These are phyloP conservation scores for Diabrotica balteata DNA, from an alignment of 2,888 invertebrate species.

Conservation along the genomic window DNA sequence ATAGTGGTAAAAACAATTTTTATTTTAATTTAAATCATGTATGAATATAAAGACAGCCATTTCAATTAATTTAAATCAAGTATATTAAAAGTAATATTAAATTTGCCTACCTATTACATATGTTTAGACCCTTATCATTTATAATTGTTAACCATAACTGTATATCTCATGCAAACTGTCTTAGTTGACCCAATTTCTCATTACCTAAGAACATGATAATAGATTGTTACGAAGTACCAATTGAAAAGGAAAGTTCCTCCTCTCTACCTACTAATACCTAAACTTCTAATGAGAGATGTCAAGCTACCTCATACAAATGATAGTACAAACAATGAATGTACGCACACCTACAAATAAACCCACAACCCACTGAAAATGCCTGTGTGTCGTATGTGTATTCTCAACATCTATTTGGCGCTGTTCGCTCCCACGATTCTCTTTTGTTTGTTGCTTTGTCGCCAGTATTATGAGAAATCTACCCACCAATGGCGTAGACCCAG, in stretches of 20 bases:
- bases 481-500: background rate
- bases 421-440: slow-evolving; percentile 2
- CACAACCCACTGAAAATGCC: slow-evolving; percentile 5
- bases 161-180: too few species aligned
- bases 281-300: background rate
- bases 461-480: background rate
- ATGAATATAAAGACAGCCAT: too few species aligned
- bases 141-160: too few species aligned
- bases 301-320: background rate
- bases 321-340: slow-evolving; percentile 1
- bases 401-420: background rate
- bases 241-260: background rate
- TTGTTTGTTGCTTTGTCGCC: slow-evolving; percentile 2
- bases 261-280: background rate
- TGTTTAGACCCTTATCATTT: too few species aligned
- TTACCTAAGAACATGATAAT: background rate
- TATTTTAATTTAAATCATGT: too few species aligned
- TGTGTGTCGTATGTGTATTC: background rate
- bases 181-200: background rate
- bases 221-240: background rate
- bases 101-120: too few species aligned
- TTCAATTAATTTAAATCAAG: too few species aligned
- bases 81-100: too few species aligned
- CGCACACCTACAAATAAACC: background rate
- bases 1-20: too few species aligned